These are phyloP conservation scores for Petrolisthes manimaculis DNA, from an alignment of 2,888 invertebrate species.

Conservation along the genomic window DNA sequence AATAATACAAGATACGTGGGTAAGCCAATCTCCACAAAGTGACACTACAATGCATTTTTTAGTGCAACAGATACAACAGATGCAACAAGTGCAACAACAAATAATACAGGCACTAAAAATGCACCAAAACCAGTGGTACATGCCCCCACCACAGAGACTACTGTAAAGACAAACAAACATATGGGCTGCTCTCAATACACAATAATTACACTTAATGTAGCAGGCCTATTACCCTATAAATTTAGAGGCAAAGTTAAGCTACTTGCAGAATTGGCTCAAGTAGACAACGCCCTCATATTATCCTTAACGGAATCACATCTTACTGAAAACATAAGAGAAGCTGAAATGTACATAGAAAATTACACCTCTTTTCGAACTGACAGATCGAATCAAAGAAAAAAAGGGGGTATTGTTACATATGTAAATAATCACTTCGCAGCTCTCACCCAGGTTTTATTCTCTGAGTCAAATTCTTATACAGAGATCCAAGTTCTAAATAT, in stretches of 20 bases:
- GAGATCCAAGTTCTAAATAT: no score
- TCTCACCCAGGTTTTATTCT: no score
- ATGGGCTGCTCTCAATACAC: background rate
- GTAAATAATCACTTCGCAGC: no score
- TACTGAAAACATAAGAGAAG: background rate
- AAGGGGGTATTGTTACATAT: no score
- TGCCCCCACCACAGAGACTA: background rate
- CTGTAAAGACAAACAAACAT: background rate
- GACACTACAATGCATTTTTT: background rate
- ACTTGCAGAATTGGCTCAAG: conserved; percentile 14
- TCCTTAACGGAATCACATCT: background rate
- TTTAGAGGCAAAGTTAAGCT: conserved; percentile 16
- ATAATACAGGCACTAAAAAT: background rate
- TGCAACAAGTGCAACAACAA: background rate
- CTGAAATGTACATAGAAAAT: background rate
- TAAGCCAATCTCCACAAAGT: background rate
- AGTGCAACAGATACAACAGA: no score
- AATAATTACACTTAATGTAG: conserved; percentile 9
- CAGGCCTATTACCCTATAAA: conserved; percentile 7
- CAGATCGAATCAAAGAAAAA: background rate
- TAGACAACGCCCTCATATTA: background rate
- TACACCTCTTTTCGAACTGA: background rate
- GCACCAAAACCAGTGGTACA: background rate
- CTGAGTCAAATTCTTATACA: no score
- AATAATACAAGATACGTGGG: background rate